Evolutionary conservation across 2,797 vertebrate genomes (phyloP), one percentile per base, ranked within the genome.

Genomic region (Urosaurus nigricauda): DNA sequence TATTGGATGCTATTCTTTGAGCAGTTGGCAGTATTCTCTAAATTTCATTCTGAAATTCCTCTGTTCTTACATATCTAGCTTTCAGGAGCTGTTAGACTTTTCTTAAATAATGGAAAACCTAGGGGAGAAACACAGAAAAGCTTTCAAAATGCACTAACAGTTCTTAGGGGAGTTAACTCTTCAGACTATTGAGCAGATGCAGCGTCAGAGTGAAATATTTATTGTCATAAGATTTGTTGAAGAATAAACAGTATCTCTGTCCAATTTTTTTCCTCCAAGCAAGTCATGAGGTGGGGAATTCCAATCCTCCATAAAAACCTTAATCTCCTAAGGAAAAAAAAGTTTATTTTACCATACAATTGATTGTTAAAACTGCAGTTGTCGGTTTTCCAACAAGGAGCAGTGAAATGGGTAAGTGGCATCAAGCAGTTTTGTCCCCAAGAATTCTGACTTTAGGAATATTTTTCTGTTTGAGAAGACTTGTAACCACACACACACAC

Each of bases 61-160:
- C 0, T 7, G 2, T 70, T 90, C 74, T 87, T 80, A 4, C 17
- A 11, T 0, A 87, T 90, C 53, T 65, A 0, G 0, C 88, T 81
- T 47, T 9, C 83, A 47, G 9, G 12, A 32, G 17, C 68, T 81
- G 11, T 0, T 35, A 68, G 60, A 37, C 78, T 91, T 89, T 87
- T 17, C 4, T 90, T 93, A 88, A 91, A 91, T 92, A 91, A 93
- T 65, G n/a, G 80, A 92, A 92, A 56, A 87, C 37, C 68, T 83
- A 77, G 74, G 35, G 71, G 89, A 88, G 83, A 68, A 11, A 87
- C 65, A 80, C 16, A 87, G 0, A 77, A 26, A 93, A 88, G 6
- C 11, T 83, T 86, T 84, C 58, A 68, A 82, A 77, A 83, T 53
- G 77, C 81, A 77, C 85, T 85, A 37, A 65, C 11, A 16, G 0